Percentiles rank a stretch among this genome's conserved stretches.
Evolutionary conservation across 2,888 invertebrate genomes (phyloP).

Genomic region (Eristalis intricaria): DNA sequence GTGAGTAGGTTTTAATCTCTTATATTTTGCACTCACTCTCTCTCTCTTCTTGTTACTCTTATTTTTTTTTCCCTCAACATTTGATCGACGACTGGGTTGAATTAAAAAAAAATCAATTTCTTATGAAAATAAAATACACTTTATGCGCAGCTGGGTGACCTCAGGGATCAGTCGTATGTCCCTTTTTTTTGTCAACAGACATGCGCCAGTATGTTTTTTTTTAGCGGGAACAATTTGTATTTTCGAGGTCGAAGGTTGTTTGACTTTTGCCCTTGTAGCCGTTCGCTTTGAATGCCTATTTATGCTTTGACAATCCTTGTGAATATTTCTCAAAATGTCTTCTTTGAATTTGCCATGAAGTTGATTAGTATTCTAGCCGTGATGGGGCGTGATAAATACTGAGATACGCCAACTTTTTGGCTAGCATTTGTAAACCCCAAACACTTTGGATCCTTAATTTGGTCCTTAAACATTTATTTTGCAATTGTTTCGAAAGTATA

Average conservation of each 20-base stretch:
- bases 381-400: too few relatives aligned
- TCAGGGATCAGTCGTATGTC: conserved; percentile 29
- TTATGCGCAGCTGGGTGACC: conserved; percentile 27
- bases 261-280: neutral
- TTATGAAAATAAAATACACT: neutral
- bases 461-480: too few relatives aligned
- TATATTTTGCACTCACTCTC: conserved; percentile 6
- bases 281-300: neutral
- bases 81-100: conserved; percentile 16
- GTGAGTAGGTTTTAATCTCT: conserved; percentile 1
- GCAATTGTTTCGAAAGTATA: too few relatives aligned
- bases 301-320: too few relatives aligned
- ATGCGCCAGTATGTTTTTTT: neutral
- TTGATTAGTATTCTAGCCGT: too few relatives aligned
- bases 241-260: neutral
- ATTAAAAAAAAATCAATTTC: conserved; percentile 8
- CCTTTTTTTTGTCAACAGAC: neutral
- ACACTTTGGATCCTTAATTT: too few relatives aligned
- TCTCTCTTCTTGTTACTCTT: neutral
- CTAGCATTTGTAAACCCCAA: too few relatives aligned
- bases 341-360: too few relatives aligned
- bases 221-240: neutral
- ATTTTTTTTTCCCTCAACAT: neutral
- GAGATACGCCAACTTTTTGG: too few relatives aligned
- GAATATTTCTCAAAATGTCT: too few relatives aligned